Base-by-base conservation (phyloP, 2,888 invertebrate species). In the Polyommatus iphigenia region DNA sequence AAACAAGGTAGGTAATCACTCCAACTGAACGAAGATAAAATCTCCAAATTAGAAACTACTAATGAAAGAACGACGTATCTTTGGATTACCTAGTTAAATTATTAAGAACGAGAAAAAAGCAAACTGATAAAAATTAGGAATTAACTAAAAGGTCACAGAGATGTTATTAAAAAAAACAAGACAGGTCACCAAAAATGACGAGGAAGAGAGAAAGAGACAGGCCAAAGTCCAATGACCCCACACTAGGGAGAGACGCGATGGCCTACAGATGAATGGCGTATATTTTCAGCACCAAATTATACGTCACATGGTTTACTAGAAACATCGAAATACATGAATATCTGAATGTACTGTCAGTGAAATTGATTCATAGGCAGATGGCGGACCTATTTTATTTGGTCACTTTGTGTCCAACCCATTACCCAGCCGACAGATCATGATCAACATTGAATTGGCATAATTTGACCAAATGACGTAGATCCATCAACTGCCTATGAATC, bases 221-320 rank as follows among this genome's bases (percentile, higher is more conserved):
- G 24, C 50, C 15, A 41, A 29, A 75, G 75, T 75, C 75, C 54
- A 75, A 24, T 75, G 75, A 75, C 75, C 75, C 50, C 73, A 46
- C 41, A 73, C 75, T 54, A 75, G 46, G 73, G 73, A 24, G 72
- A 73, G 73, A 41, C 41, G 73, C 24, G 50, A 67, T 67, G 29
- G 67, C 67, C 67, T 29, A 67, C 29, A 1, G 67, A 32, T 67
- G 2, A 62, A 29, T 67, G 62, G 24, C 54, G 54, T 54, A 29
- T 54, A 6, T 8, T 54, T 75, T 72, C 50, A 75, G 18, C 29
- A 50, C 29, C 50, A 41, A 72, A 24, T 46, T 20, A 57, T 20
- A n/a, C 10, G 24, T 71, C 8, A 71, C 54, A 18, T 57, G 54
- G n/a, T n/a, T 57, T 7, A 57, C 57, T 57, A 57, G 57, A 57